Percentiles rank a stretch among this genome's conserved stretches.
These are phyloP conservation scores for Clusia tigrina DNA, from an alignment of 2,888 invertebrate genomes.

Conservation along the genomic window DNA sequence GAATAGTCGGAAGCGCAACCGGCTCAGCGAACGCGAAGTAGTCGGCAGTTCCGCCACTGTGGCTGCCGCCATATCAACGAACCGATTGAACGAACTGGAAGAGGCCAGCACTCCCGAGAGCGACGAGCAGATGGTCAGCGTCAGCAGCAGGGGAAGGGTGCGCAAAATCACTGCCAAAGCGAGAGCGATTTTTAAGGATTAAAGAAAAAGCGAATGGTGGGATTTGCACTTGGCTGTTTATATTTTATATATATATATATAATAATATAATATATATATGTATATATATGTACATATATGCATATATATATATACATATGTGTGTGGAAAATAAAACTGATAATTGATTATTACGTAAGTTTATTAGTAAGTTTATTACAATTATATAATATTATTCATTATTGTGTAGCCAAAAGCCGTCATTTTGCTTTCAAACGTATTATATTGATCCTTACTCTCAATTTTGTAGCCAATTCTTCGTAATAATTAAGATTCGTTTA, in stretches of 20 bases:
- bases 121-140: slow-evolving; percentile 65
- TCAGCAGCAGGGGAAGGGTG: slow-evolving; percentile 84
- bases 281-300: no score
- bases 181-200: slow-evolving; percentile 69
- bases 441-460: no score
- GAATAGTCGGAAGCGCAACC: slow-evolving; percentile 35
- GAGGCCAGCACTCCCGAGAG: slow-evolving; percentile 48
- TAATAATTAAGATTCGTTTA: no score
- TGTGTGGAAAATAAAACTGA: no score
- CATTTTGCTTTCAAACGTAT: no score
- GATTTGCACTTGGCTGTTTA: slow-evolving; percentile 20
- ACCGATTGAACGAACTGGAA: slow-evolving; percentile 30
- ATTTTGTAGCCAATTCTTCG: no score
- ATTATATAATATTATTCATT: no score
- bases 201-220: slow-evolving; percentile 29
- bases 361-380: no score
- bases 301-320: no score
- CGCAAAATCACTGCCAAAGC: slow-evolving; percentile 84
- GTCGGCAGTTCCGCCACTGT: slow-evolving; percentile 19
- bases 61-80: slow-evolving; percentile 12
- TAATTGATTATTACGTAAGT: slow-evolving; percentile 15
- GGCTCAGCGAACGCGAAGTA: slow-evolving; percentile 43
- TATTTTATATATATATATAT: slow-evolving; percentile 12
- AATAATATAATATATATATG: no score
- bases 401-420: no score